Conservation (phyloP, 1,140 invertebrate species). For the Heliconius melpomene region DNA sequence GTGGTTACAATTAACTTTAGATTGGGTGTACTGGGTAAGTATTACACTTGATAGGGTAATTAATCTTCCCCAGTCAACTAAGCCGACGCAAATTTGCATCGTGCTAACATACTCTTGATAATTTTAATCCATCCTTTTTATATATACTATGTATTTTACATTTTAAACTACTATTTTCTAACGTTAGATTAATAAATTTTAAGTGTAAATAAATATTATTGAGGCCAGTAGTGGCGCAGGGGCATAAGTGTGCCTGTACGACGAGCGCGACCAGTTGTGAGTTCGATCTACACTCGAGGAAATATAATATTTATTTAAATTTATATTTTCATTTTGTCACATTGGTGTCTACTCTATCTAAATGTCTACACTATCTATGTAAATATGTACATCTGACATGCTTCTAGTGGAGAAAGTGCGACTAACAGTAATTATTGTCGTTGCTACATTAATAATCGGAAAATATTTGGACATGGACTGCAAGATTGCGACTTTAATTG, state of each 20-base stretch:
- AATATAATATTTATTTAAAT: no score
- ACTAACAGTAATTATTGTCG: neutral
- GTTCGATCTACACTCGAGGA: no score
- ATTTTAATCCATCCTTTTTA: neutral
- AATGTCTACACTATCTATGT: neutral
- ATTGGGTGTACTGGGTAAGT: slow-evolving; percentile 95
- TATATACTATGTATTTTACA: no score
- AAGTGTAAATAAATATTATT: no score
- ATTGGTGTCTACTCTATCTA: no score
- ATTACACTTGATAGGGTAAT: slow-evolving; percentile 14
- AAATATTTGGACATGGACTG: neutral
- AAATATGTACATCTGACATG: neutral
- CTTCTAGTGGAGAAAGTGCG: neutral
- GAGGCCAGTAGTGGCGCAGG: no score
- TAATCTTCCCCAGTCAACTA: neutral
- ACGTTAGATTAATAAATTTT: neutral
- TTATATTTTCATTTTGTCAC: no score
- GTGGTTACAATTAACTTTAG: slow-evolving; percentile 99
- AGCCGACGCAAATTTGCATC: neutral
- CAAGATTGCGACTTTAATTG: neutral
- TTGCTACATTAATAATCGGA: neutral
- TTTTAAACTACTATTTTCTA: neutral
- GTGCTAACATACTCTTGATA: neutral
- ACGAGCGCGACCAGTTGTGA: no score
- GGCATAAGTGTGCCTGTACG: no score